Evolutionary conservation across 1,140 invertebrate genomes (phyloP).

Genomic region (Dreissena polymorpha): DNA sequence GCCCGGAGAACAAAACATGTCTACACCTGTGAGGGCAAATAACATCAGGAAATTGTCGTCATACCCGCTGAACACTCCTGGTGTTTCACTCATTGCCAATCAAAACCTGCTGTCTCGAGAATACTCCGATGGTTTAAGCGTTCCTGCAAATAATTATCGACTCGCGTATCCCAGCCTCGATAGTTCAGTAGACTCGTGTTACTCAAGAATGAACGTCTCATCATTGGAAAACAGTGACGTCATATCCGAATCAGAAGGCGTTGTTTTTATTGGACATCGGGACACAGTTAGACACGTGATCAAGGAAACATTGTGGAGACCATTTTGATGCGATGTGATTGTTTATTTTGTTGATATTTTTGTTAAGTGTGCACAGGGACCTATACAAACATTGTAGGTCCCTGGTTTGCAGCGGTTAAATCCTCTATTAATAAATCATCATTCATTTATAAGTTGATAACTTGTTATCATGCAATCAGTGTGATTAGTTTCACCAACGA

Average conservation of each 20-base stretch:
- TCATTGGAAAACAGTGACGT: not conserved
- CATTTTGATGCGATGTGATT: not conserved
- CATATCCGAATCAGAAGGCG: not conserved
- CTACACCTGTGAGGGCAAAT: conserved; percentile 15
- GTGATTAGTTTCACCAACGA: too few species aligned
- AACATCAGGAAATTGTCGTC: not conserved
- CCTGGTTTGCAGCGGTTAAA: too few species aligned
- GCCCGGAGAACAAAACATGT: not conserved
- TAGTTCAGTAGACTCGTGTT: not conserved
- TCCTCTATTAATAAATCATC: too few species aligned
- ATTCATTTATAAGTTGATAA: too few species aligned
- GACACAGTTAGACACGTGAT: not conserved
- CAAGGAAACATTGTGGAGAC: not conserved
- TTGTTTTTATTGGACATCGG: not conserved
- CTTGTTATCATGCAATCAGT: too few species aligned
- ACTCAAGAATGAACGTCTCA: not conserved
- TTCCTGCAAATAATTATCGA: not conserved
- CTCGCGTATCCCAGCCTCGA: not conserved
- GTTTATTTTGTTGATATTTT: too few species aligned
- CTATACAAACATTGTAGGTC: too few species aligned
- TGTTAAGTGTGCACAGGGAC: too few species aligned
- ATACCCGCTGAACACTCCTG: not conserved
- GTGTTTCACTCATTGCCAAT: not conserved
- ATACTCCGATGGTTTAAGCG: not conserved
- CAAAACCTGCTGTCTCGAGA: not conserved